A percentile compares a stretch with the other conserved stretches of the same genome.
phyloP scores from a whole-genome alignment of 2,888 invertebrate species.

The Watsonalla cultraria region DNA sequence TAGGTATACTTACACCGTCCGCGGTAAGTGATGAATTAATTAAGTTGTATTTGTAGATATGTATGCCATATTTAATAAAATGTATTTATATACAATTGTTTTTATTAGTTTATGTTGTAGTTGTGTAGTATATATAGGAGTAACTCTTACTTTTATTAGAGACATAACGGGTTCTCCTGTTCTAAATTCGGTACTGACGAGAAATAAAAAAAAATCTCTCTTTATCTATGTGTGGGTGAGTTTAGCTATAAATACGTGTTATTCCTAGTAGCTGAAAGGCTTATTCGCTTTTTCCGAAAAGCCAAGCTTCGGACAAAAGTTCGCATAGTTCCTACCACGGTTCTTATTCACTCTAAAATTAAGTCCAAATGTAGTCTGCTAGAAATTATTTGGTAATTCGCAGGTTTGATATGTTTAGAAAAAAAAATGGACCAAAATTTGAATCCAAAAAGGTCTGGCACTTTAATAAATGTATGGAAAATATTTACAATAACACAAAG shows the following conservation, averaged over 20 bases:
- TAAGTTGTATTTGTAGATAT: slow-evolving; percentile 91
- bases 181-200: too few relatives aligned
- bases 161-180: too few relatives aligned
- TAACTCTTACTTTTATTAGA: too few relatives aligned
- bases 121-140: background rate
- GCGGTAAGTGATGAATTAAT: slow-evolving; percentile 99
- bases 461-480: slow-evolving; percentile 60
- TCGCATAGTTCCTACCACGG: too few relatives aligned
- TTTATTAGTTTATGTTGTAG: background rate
- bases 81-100: slow-evolving; percentile 11
- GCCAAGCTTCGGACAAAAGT: too few relatives aligned
- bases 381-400: too few relatives aligned
- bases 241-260: background rate
- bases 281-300: too few relatives aligned
- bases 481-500: slow-evolving; percentile 52
- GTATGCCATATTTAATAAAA: slow-evolving; percentile 18
- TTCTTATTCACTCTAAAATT: too few relatives aligned
- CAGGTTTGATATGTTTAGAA: too few relatives aligned
- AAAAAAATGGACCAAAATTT: slow-evolving; percentile 9
- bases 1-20: slow-evolving; percentile 96
- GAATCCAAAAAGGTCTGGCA: slow-evolving; percentile 59
- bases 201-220: background rate
- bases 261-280: too few relatives aligned
- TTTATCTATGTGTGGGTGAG: too few relatives aligned
- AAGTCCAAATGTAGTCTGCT: too few relatives aligned